A percentile compares a stretch with the other conserved stretches of the same genome.
Conservation (phyloP, 2,888 invertebrate species). For the Nebria brevicollis region DNA sequence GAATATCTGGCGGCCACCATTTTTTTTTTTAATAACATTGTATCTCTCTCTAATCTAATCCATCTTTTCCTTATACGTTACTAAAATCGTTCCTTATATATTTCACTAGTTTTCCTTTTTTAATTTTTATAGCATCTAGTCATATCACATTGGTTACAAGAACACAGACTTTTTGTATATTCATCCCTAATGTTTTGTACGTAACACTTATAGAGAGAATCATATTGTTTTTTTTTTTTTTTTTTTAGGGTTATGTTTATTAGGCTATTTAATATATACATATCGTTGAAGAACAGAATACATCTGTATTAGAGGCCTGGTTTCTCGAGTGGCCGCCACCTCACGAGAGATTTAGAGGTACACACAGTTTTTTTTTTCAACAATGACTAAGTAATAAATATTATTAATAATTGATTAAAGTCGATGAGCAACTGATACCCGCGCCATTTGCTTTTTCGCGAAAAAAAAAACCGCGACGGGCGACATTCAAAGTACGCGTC, state of each 20-base stretch:
- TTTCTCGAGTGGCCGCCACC: constrained; percentile 55
- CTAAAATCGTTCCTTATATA: constrained; percentile 41
- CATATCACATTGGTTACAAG: constrained; percentile 47
- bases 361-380: constrained; percentile 59
- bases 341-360: constrained; percentile 54
- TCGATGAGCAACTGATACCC: constrained; percentile 61
- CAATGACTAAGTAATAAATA: constrained; percentile 57
- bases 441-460: constrained; percentile 53
- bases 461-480: constrained; percentile 50
- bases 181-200: constrained; percentile 46
- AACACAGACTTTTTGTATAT: constrained; percentile 47
- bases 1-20: constrained; percentile 40
- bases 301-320: neutral
- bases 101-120: constrained; percentile 35
- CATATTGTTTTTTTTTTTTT: constrained; percentile 9
- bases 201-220: constrained; percentile 43
- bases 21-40: constrained; percentile 4
- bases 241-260: neutral
- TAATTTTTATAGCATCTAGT: constrained; percentile 42
- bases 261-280: neutral
- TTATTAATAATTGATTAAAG: constrained; percentile 60
- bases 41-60: constrained; percentile 4
- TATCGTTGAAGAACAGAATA: neutral
- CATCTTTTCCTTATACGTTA: constrained; percentile 26
- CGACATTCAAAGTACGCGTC: constrained; percentile 52